phyloP scores from a whole-genome alignment of 2,797 vertebrate genomes.

The Merluccius polli region DNA sequence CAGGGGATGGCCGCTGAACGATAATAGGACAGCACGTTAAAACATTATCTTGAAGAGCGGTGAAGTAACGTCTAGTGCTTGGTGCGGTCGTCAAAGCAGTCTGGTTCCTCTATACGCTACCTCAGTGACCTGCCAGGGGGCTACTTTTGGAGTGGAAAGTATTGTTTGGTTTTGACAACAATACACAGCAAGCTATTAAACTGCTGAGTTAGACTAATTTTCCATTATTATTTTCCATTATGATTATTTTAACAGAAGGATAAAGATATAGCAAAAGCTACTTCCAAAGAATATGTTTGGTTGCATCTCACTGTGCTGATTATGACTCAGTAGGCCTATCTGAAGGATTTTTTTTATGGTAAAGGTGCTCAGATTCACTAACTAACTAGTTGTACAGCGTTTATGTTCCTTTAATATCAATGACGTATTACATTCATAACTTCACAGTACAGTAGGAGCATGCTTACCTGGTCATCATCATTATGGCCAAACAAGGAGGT shows the following conservation, averaged over 20 bases:
- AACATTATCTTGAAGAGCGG: not conserved
- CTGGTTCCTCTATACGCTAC: not conserved
- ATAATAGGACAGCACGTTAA: not conserved
- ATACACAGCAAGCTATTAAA: not conserved
- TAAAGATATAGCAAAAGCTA: not conserved
- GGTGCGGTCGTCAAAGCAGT: not conserved
- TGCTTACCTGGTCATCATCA: not conserved
- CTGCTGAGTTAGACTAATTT: not conserved
- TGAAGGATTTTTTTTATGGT: no score
- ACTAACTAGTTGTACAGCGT: no score
- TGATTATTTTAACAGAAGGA: not conserved
- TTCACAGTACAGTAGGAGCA: no score
- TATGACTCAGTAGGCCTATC: no score
- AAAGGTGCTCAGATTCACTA: no score
- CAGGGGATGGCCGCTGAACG: no score
- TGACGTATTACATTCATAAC: not conserved
- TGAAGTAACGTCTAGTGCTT: not conserved
- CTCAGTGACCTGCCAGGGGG: no score
- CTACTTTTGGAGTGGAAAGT: not conserved
- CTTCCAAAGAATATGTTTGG: no score
- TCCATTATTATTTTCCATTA: no score
- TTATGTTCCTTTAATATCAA: not conserved
- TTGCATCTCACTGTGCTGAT: no score
- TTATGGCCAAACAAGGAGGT: not conserved
- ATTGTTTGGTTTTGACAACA: not conserved